Evolutionary conservation across 2,797 vertebrate species (phyloP).

Genomic region (Mastacembelus armatus): DNA sequence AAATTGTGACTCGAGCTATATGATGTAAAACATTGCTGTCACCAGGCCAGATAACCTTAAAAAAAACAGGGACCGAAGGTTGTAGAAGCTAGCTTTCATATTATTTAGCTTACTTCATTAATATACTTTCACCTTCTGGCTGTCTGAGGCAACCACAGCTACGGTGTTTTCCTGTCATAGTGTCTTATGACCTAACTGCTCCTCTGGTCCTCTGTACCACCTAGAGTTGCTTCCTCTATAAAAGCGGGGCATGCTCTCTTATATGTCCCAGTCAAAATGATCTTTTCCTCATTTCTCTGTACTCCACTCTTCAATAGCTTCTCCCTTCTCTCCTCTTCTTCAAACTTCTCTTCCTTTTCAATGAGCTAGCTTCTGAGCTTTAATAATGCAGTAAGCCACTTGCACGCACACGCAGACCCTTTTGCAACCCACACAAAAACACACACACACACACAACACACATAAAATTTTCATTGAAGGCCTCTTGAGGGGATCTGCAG

Average conservation of each 20-base stretch:
- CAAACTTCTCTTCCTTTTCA: slow-evolving; percentile 62
- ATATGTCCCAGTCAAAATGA: slow-evolving; percentile 41
- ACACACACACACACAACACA: slow-evolving; percentile 56
- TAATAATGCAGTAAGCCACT: slow-evolving; percentile 85
- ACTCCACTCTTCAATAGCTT: slow-evolving; percentile 13
- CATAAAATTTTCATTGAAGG: slow-evolving; percentile 80
- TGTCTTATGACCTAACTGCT: slow-evolving; percentile 28
- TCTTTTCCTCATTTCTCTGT: slow-evolving; percentile 13
- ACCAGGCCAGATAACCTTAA: neutral
- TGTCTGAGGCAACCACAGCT: neutral
- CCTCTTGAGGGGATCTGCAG: slow-evolving; percentile 64
- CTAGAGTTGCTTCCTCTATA: slow-evolving; percentile 28
- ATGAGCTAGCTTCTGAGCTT: slow-evolving; percentile 64
- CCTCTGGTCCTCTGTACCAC: slow-evolving; percentile 37
- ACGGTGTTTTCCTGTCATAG: slow-evolving; percentile 3
- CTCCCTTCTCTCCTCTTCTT: slow-evolving; percentile 29
- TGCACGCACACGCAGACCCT: slow-evolving; percentile 72
- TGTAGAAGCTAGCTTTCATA: neutral
- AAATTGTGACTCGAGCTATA: neutral
- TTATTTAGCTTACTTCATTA: neutral
- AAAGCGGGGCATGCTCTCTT: slow-evolving; percentile 31
- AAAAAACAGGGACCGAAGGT: too few relatives aligned
- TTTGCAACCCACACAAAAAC: slow-evolving; percentile 66
- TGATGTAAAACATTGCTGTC: neutral
- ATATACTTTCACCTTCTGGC: slow-evolving; percentile 21